Conservation (phyloP, 2,113 vertebrate species). For the Actenoides hombroni region DNA sequence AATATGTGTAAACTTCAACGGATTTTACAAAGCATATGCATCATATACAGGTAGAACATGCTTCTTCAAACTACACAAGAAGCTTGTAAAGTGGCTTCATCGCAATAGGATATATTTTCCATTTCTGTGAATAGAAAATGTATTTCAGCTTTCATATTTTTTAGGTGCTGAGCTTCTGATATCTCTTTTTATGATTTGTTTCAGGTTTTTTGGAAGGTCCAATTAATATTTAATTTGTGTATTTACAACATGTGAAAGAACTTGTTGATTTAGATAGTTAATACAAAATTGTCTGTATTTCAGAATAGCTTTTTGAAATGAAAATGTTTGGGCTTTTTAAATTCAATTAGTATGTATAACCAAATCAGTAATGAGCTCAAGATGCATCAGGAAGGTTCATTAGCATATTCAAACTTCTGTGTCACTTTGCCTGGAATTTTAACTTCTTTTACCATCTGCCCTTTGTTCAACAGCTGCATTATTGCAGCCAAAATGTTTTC, state of each 20-base stretch:
- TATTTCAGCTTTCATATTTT: background rate
- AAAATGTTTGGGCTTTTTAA: background rate
- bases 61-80: background rate
- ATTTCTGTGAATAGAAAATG: background rate
- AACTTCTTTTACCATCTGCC: slow-evolving; percentile 70
- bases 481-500: slow-evolving; percentile 69
- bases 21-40: background rate
- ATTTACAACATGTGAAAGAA: background rate
- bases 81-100: background rate
- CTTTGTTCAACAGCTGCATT: slow-evolving; percentile 71
- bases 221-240: background rate
- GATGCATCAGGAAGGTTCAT: slow-evolving; percentile 43
- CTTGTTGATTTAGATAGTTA: slow-evolving; percentile 4
- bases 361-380: slow-evolving; percentile 39
- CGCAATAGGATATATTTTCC: background rate
- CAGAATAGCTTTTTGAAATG: background rate
- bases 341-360: slow-evolving; percentile 28
- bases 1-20: background rate
- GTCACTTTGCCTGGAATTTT: slow-evolving; percentile 66
- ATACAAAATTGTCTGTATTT: background rate
- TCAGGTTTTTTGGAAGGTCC: background rate
- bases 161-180: background rate
- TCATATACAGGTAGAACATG: background rate
- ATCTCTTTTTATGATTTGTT: background rate
- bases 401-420: slow-evolving; percentile 50